Percentiles rank a stretch among this genome's conserved stretches.
phyloP scores from a whole-genome alignment of 30 jellyfish, hydroid and myxozoan genomes.

The Aurelia sp. region DNA sequence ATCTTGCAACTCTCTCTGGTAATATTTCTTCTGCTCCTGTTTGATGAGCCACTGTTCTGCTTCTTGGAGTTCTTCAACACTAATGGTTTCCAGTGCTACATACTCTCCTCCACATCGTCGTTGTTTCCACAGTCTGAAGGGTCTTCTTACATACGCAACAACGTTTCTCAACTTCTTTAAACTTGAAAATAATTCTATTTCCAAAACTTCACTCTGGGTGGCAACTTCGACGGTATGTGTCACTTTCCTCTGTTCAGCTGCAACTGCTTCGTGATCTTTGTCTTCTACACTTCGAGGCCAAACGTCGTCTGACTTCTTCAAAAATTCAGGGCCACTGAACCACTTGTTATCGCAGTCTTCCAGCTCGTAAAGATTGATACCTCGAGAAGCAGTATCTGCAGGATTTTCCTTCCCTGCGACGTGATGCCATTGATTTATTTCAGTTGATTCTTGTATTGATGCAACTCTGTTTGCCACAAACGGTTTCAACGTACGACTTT shows the following conservation, averaged over 20 bases:
- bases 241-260: constrained; percentile 39
- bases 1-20: constrained; percentile 48
- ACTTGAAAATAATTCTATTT: constrained; percentile 42
- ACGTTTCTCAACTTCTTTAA: constrained; percentile 46
- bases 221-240: constrained; percentile 33
- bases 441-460: constrained; percentile 34
- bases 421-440: constrained; percentile 52
- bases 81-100: constrained; percentile 15
- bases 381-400: constrained; percentile 59
- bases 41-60: constrained; percentile 51
- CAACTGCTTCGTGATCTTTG: constrained; percentile 24
- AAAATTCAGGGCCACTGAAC: constrained; percentile 61
- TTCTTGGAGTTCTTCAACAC: constrained; percentile 55
- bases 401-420: constrained; percentile 53
- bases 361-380: constrained; percentile 27
- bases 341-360: constrained; percentile 29
- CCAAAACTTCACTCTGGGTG: constrained; percentile 22
- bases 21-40: constrained; percentile 38
- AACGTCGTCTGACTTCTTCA: constrained; percentile 7
- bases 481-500: constrained; percentile 34
- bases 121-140: constrained; percentile 44
- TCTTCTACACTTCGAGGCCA: constrained; percentile 43
- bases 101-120: constrained; percentile 16
- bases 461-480: constrained; percentile 67
- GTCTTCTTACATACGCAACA: constrained; percentile 27